phyloP scores from a whole-genome alignment of 2,797 vertebrate species.

The Aldrovandia affinis region DNA sequence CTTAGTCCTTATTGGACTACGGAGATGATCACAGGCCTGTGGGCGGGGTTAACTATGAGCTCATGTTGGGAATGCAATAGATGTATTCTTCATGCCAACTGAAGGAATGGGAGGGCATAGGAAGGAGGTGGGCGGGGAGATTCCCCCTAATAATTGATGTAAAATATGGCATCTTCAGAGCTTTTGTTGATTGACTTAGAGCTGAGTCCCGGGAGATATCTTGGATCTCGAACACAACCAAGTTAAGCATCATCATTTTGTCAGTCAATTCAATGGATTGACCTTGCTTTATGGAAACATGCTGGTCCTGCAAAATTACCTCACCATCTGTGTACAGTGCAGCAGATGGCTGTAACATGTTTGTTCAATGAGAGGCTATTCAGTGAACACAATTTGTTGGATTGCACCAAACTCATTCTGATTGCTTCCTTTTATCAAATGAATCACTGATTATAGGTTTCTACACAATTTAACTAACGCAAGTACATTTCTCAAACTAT shows the following conservation, averaged over 20 bases:
- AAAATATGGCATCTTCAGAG: no score
- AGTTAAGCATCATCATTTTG: neutral
- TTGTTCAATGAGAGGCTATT: neutral
- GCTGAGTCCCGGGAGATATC: no score
- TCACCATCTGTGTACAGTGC: neutral
- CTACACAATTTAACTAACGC: neutral
- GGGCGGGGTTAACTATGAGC: no score
- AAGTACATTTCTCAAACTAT: neutral
- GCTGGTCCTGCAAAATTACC: neutral
- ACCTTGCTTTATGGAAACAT: neutral
- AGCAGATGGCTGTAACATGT: neutral
- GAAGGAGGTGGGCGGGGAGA: no score
- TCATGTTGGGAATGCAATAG: no score
- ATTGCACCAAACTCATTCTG: neutral
- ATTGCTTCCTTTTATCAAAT: neutral
- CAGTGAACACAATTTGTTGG: neutral
- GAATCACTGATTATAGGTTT: neutral
- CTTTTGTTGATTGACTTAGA: no score
- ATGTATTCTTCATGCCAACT: no score
- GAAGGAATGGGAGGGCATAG: no score
- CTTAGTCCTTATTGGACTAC: no score
- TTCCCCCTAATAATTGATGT: no score
- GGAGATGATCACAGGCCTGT: no score
- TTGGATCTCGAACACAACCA: no score
- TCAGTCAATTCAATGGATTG: neutral